A percentile compares a stretch with the other conserved stretches of the same genome.
These are phyloP conservation scores for Dicerorhinus sumatrensis DNA, from an alignment of 2,113 vertebrate species.

Conservation along the genomic window DNA sequence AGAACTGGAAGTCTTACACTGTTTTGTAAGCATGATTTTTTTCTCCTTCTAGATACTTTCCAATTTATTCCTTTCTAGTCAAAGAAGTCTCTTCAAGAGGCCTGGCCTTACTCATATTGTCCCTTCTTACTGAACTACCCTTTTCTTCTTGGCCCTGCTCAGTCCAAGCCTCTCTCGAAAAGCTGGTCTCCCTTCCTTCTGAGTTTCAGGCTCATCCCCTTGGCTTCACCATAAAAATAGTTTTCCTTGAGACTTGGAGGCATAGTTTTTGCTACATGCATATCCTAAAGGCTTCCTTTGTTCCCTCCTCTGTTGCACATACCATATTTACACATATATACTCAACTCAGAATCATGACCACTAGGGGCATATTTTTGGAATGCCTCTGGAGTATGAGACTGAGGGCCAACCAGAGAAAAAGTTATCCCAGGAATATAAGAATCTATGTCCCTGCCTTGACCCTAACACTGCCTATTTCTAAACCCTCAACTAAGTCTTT, in stretches of 20 bases:
- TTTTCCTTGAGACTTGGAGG: neutral
- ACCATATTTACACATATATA: slow-evolving; percentile 1
- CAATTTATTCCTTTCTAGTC: neutral
- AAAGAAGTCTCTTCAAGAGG: neutral
- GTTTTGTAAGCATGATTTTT: neutral
- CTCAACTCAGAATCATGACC: neutral
- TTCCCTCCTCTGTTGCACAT: neutral
- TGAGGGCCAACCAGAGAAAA: neutral
- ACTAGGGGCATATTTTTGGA: neutral
- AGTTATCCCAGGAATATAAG: neutral
- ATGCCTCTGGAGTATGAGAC: neutral
- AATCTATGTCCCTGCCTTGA: neutral
- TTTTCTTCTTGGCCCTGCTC: neutral
- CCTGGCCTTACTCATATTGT: neutral
- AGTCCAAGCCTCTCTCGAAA: neutral
- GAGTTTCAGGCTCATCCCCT: neutral
- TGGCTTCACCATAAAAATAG: neutral
- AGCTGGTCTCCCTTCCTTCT: neutral
- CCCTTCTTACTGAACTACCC: neutral
- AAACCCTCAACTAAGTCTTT: neutral
- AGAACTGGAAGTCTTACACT: neutral
- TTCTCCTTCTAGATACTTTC: neutral
- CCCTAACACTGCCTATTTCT: neutral
- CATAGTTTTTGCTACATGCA: neutral
- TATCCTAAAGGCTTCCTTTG: neutral